These are phyloP conservation scores for Magallana ariakensis DNA, from an alignment of 1,140 invertebrate species.

Conservation along the genomic window DNA sequence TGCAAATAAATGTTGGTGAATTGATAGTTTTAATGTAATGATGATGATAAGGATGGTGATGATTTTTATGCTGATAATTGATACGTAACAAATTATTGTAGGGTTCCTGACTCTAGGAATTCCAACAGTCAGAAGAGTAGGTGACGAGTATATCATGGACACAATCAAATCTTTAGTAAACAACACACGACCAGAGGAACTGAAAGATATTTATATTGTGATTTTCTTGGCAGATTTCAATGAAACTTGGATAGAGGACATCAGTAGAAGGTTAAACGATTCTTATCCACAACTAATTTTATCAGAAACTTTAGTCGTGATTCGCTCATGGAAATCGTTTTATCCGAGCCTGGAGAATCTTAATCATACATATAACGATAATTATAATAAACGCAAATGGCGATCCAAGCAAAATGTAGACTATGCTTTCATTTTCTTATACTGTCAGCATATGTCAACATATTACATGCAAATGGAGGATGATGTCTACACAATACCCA, in stretches of 20 bases:
- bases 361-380: conserved; percentile 75
- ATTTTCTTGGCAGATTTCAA: conserved; percentile 63
- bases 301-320: conserved; percentile 72
- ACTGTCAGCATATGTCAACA: conserved; percentile 67
- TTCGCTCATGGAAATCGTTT: conserved; percentile 70
- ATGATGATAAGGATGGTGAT: not conserved
- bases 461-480: conserved; percentile 78
- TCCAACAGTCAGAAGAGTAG: conserved; percentile 56
- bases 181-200: conserved; percentile 46
- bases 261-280: conserved; percentile 52
- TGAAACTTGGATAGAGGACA: conserved; percentile 56
- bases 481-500: conserved; percentile 69
- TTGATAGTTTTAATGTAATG: not conserved
- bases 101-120: conserved; percentile 61
- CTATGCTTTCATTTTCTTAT: conserved; percentile 75
- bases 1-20: no score
- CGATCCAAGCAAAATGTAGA: conserved; percentile 77
- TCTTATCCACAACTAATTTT: conserved; percentile 59
- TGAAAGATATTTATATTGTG: conserved; percentile 56
- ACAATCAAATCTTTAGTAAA: conserved; percentile 58
- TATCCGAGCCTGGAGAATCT: conserved; percentile 73
- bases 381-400: conserved; percentile 70
- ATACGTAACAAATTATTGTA: conserved; percentile 33
- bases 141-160: conserved; percentile 53
- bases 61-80: not conserved